Conservation (phyloP, 1,140 invertebrate species). For the Coptotermes formosanus region DNA sequence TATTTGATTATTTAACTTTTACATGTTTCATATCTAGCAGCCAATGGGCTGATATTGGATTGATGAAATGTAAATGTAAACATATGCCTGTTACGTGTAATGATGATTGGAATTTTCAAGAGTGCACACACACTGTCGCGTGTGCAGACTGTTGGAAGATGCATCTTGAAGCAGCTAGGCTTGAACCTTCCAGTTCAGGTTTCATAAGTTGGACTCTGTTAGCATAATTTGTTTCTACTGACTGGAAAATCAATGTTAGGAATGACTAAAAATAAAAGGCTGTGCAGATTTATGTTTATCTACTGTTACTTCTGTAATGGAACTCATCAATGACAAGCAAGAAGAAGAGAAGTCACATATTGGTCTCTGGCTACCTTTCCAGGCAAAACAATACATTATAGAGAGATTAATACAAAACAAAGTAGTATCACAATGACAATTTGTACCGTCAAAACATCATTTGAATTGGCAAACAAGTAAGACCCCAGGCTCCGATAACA, state of each 20-base stretch:
- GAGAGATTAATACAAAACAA: constrained; percentile 36
- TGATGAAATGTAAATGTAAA: no score
- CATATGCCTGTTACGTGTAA: not conserved
- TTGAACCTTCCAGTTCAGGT: not conserved
- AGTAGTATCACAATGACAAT: constrained; percentile 38
- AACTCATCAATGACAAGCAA: constrained; percentile 24
- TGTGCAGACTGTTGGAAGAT: not conserved
- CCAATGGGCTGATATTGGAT: no score
- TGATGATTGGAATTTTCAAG: not conserved
- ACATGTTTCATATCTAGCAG: no score
- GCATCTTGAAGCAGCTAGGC: not conserved
- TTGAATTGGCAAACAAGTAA: constrained; percentile 35
- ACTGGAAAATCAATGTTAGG: constrained; percentile 25
- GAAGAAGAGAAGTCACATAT: constrained; percentile 16
- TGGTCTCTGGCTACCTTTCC: constrained; percentile 25
- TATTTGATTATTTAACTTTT: not conserved
- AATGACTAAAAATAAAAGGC: constrained; percentile 29
- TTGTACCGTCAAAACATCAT: constrained; percentile 37
- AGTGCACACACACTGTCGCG: not conserved
- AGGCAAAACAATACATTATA: constrained; percentile 34
- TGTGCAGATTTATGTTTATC: constrained; percentile 26
- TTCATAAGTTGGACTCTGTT: not conserved
- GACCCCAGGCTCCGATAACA: constrained; percentile 32
- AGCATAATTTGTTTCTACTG: not conserved
- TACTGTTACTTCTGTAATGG: constrained; percentile 26